Evolutionary conservation across 1,140 invertebrate genomes (phyloP), one percentile per base, ranked within the genome.

Genomic region (Drusus annulatus): DNA sequence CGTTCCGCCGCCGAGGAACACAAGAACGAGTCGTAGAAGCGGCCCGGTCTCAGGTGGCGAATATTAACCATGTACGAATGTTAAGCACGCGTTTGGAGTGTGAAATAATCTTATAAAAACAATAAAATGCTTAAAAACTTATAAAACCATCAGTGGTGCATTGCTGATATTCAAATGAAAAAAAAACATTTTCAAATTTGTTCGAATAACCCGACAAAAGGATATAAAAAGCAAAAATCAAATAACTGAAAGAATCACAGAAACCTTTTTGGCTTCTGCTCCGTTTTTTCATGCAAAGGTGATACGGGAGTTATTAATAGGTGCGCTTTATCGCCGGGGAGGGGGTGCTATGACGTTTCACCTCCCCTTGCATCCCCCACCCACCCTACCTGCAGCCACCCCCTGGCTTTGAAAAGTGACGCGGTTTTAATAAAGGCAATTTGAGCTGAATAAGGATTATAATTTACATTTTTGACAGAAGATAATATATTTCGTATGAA

Each of bases 381-480:
- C 36, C 15, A 13, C 31, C 31, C 31, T 0, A 7, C 3, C 21
- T 63, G 19, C 16, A 36, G 2, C 15, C 65, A n/a, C 65, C 17
- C 15, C n/a, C 21, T 2, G 31, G 65, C 63, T 69, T 69, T 69
- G 28, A 69, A 69, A 50, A 69, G 65, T 45, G 65, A 50, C 16
- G 65, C 31, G 65, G 36, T 69, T 69, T 69, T 69, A 69, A 69
- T 69, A 69, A 69, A 45, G 28, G 65, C 28, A 69, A 69, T 31
- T 69, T 50, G 21, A 17, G 10, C 31, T 68, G 63, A 68, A 68
- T 63, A 63, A 28, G 23, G 60, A 63, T 68, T 68, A 68, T 45
- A 68, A 68, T 36, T 68, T 36, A 68, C 36, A 68, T 63, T 68
- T 68, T 68, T 68, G 63, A 68, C 63, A 68, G 63, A 68, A 68